These are phyloP conservation scores for Drosophila santomea DNA, from an alignment of 1,140 invertebrate genomes.

Conservation along the genomic window DNA sequence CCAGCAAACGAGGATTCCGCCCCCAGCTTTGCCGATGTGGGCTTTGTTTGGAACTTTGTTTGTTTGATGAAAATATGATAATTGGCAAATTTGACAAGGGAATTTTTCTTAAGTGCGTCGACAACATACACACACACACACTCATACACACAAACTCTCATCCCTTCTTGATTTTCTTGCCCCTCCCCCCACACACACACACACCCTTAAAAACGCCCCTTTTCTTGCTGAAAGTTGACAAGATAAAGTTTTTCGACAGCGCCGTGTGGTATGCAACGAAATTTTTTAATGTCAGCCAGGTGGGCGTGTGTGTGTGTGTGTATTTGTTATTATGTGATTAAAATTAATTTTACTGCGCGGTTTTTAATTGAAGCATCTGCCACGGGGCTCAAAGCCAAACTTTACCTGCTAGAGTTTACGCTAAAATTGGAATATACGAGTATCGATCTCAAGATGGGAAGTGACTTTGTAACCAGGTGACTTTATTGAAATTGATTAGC, in stretches of 20 bases:
- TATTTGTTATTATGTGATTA: slow-evolving; percentile 81
- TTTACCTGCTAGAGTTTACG: slow-evolving; percentile 9
- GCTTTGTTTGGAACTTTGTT: slow-evolving; percentile 70
- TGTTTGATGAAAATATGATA: slow-evolving; percentile 85
- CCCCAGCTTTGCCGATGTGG: neutral
- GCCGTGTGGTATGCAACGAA: slow-evolving; percentile 74
- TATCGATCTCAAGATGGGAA: too few relatives aligned
- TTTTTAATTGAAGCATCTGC: slow-evolving; percentile 79
- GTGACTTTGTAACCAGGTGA: neutral
- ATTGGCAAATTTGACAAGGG: slow-evolving; percentile 84
- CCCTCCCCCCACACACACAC: slow-evolving; percentile 2
- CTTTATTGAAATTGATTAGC: neutral
- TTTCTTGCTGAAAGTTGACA: slow-evolving; percentile 68
- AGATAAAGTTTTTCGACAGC: slow-evolving; percentile 77
- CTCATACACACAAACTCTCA: slow-evolving; percentile 12
- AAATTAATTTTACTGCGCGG: slow-evolving; percentile 82
- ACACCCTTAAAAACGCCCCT: neutral
- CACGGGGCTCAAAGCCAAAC: slow-evolving; percentile 9
- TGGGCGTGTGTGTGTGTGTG: slow-evolving; percentile 41
- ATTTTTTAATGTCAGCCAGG: slow-evolving; percentile 80
- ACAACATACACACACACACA: slow-evolving; percentile 21
- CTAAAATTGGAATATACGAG: too few relatives aligned
- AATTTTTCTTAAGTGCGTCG: slow-evolving; percentile 83
- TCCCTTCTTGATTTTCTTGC: slow-evolving; percentile 3
- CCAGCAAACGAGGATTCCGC: neutral